Evolutionary conservation across 2,113 vertebrate genomes (phyloP).

Genomic region (Lamprologus tigripictilis): DNA sequence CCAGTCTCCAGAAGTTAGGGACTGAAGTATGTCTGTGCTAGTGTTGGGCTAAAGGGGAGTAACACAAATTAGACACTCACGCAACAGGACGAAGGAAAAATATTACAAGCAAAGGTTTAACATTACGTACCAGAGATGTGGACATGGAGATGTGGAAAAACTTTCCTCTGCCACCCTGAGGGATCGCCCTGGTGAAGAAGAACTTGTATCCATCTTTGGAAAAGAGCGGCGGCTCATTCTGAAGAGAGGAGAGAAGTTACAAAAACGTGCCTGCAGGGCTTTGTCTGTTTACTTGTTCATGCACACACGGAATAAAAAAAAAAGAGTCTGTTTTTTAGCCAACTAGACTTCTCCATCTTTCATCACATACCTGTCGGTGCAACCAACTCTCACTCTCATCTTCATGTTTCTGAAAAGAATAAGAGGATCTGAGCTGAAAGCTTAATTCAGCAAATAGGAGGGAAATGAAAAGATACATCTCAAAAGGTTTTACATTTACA

Average conservation of each 20-base stretch:
- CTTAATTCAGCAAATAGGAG: background rate
- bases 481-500: background rate
- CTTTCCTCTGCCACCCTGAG: constrained; percentile 89
- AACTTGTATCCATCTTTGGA: constrained; percentile 87
- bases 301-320: background rate
- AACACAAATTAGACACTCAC: background rate
- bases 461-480: background rate
- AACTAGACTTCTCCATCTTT: background rate
- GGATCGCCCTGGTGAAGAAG: constrained; percentile 91
- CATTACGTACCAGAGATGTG: constrained; percentile 77
- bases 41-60: constrained; percentile 79
- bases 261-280: background rate
- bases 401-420: constrained; percentile 87
- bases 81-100: background rate
- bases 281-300: background rate
- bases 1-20: constrained; percentile 94
- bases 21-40: constrained; percentile 85
- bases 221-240: constrained; percentile 92
- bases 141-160: constrained; percentile 95
- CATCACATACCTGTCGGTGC: constrained; percentile 84
- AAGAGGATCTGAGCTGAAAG: background rate
- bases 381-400: constrained; percentile 95
- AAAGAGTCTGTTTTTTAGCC: background rate
- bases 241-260: background rate
- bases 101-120: background rate